phyloP scores from a whole-genome alignment of 1,140 invertebrate species.

The Lordiphosa mommai region DNA sequence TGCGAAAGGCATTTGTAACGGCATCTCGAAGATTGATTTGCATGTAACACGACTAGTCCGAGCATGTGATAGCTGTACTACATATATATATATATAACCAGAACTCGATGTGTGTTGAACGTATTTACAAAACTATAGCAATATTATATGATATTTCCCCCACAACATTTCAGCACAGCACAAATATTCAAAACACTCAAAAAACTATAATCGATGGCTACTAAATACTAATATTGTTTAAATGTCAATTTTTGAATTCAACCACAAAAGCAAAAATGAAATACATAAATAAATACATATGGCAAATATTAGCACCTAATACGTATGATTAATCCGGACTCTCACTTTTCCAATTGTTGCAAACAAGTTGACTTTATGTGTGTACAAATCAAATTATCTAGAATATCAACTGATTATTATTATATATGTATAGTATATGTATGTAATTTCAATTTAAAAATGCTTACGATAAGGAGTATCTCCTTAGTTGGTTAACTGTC shows the following conservation, averaged over 20 bases:
- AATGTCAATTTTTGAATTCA: conserved; percentile 63
- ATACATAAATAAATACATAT: conserved; percentile 23
- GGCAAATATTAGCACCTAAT: conserved; percentile 44
- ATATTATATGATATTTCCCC: conserved; percentile 64
- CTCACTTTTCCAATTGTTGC: conserved; percentile 48
- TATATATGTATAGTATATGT: conserved; percentile 21
- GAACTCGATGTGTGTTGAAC: conserved; percentile 7
- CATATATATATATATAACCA: no score
- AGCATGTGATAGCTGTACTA: conserved; percentile 38
- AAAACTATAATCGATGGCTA: conserved; percentile 12
- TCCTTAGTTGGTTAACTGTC: conserved; percentile 27
- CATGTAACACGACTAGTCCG: conserved; percentile 51
- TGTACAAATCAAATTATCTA: conserved; percentile 50
- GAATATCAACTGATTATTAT: conserved; percentile 2
- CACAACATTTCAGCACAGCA: conserved; percentile 44
- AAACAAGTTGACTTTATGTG: conserved; percentile 59
- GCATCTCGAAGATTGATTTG: conserved; percentile 19
- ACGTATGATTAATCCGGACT: conserved; percentile 12
- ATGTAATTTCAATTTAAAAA: conserved; percentile 24
- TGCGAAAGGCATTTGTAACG: conserved; percentile 24
- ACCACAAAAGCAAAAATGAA: conserved; percentile 37
- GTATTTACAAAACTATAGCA: conserved; percentile 52
- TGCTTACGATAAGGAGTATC: conserved; percentile 40
- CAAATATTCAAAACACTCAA: conserved; percentile 18
- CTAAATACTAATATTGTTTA: conserved; percentile 3